Evolutionary conservation across 2,888 invertebrate genomes (phyloP), one percentile per base, ranked within the genome.

Genomic region (Luperina testacea): DNA sequence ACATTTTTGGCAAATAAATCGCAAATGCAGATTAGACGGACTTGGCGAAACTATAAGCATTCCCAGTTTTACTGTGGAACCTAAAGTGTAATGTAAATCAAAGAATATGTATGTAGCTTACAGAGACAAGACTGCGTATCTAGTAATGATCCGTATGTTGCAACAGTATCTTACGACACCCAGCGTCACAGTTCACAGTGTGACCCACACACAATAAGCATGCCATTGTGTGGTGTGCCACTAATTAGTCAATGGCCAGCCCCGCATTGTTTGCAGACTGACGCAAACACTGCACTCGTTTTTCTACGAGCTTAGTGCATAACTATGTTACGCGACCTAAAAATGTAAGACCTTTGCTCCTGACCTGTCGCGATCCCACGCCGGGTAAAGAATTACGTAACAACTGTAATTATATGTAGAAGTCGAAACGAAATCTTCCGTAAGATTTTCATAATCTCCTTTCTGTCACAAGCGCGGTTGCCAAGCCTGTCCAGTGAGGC

Each of bases 191-290:
- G 32, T 63, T 7, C 17, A 20, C 27, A 67, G 27, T 27, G 70
- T 57, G 87, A 77, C 84, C 86, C 73, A 38, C 9, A 13, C 69
- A 64, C 27, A 57, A 57, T 68, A 61, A 32, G 32, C 68, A 38
- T 42, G 64, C 72, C 77, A 84, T 84, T 84, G 83, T 84, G 76
- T 67, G 85, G 75, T 81, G 78, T 86, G 76, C 84, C 71, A 81
- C 70, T 70, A 61, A 84, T 84, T 84, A 69, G 51, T 61, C 80
- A 79, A 73, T n/a, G 53, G 38, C 64, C 68, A 82, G 48, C 63
- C 69, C 59, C 83, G 73, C 65, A 82, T 82, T 82, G 84, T 82
- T 84, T 53, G 42, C 59, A 20, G 13, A 59, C 68, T 80, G 81
- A 72, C 72, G 69, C 71, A 85, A 83, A 74, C 81, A 72, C 45